Evolutionary conservation across 2,888 invertebrate species (phyloP).

Genomic region (Lacanobia wlatinum): DNA sequence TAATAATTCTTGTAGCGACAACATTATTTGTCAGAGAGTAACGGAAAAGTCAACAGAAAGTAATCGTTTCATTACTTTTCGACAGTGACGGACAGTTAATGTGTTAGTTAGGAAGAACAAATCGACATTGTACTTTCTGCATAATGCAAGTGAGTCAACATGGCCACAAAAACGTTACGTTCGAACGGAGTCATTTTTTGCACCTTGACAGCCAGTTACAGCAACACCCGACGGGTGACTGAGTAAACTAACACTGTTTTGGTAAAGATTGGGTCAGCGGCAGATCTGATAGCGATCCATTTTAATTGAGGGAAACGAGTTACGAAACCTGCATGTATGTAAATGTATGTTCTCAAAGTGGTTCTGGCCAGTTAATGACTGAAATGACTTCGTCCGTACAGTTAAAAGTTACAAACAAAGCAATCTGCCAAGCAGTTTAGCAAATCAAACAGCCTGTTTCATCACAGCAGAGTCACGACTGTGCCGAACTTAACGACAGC

Average conservation of each 20-base stretch:
- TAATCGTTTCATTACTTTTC: conserved; percentile 38
- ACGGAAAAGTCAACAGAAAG: conserved; percentile 22
- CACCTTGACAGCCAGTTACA: conserved; percentile 30
- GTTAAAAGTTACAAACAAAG: conserved; percentile 67
- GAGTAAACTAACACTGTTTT: conserved; percentile 49
- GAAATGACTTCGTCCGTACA: conserved; percentile 61
- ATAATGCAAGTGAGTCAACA: conserved; percentile 64
- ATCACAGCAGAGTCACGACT: conserved; percentile 70
- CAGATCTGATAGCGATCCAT: conserved; percentile 60
- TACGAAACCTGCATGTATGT: conserved; percentile 52
- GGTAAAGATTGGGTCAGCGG: conserved; percentile 57
- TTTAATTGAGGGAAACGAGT: conserved; percentile 64
- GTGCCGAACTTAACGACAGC: conserved; percentile 69
- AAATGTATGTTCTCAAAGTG: conserved; percentile 37
- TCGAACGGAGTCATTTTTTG: conserved; percentile 63
- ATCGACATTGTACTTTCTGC: conserved; percentile 50
- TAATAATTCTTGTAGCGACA: conserved; percentile 26
- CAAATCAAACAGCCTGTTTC: conserved; percentile 71
- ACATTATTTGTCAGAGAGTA: conserved; percentile 21
- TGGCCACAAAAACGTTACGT: conserved; percentile 58
- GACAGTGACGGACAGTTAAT: conserved; percentile 43
- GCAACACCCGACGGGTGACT: conserved; percentile 29
- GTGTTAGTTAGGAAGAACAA: conserved; percentile 52
- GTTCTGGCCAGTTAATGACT: conserved; percentile 50
- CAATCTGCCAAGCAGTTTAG: conserved; percentile 68